Conservation (phyloP, 2,888 invertebrate species). For the Gisinianus flammeolus region DNA sequence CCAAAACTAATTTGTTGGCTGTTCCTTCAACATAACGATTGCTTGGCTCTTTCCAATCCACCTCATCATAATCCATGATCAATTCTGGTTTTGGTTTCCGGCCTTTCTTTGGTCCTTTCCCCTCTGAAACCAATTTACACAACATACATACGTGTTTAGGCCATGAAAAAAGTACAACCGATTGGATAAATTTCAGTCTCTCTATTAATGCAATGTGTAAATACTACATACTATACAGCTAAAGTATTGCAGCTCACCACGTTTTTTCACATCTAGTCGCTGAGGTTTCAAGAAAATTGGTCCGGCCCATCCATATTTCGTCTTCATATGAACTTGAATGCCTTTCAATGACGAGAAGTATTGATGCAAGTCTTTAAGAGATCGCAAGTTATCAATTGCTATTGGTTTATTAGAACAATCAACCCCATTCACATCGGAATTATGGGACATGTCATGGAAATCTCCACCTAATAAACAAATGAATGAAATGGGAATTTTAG, state of each 20-base stretch:
- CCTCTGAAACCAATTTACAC: neutral
- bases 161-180: no score
- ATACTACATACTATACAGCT: no score
- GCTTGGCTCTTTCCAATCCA: constrained; percentile 44
- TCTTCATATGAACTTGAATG: constrained; percentile 40
- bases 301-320: constrained; percentile 53
- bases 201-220: no score
- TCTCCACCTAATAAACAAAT: constrained; percentile 10
- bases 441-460: constrained; percentile 8
- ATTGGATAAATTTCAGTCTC: no score
- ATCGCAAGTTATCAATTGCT: constrained; percentile 19
- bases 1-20: constrained; percentile 43
- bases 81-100: constrained; percentile 41
- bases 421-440: neutral
- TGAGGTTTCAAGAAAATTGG: constrained; percentile 51
- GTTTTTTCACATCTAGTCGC: constrained; percentile 28
- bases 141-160: neutral
- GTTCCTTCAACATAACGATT: constrained; percentile 41
- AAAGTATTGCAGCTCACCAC: no score
- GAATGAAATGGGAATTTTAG: no score
- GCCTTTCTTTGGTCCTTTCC: constrained; percentile 30
- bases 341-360: constrained; percentile 34
- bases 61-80: constrained; percentile 37
- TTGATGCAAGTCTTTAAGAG: constrained; percentile 27
- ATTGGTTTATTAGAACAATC: constrained; percentile 16